Conservation (phyloP, 2,113 vertebrate species). For the Coptodon rendalli region DNA sequence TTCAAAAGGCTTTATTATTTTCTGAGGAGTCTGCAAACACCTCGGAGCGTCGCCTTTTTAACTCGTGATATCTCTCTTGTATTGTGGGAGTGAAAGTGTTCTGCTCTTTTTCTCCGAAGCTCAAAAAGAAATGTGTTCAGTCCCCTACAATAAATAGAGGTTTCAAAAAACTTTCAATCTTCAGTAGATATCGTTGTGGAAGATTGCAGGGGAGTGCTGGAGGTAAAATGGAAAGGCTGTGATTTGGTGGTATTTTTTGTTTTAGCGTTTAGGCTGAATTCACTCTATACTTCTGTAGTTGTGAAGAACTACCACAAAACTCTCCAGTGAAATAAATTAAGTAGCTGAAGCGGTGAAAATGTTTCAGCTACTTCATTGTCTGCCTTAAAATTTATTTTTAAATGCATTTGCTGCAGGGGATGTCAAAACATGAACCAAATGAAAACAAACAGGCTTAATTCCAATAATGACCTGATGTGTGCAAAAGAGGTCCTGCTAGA, state of each 20-base stretch:
- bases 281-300: rapidly evolving
- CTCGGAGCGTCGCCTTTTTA: not conserved
- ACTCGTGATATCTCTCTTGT: not conserved
- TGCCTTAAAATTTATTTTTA: not conserved
- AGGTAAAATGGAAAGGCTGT: not conserved
- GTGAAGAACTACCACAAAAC: not conserved
- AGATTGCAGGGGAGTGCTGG: not conserved
- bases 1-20: not conserved
- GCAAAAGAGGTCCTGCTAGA: not conserved
- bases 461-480: not conserved
- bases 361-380: not conserved
- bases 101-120: not conserved
- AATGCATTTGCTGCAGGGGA: not conserved
- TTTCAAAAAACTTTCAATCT: not conserved
- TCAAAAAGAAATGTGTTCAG: not conserved
- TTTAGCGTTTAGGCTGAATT: not conserved
- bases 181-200: not conserved
- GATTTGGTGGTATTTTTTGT: not conserved
- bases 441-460: not conserved
- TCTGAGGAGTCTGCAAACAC: not conserved
- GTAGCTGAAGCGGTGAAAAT: not conserved
- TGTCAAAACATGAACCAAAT: not conserved
- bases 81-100: not conserved
- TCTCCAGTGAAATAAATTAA: not conserved
- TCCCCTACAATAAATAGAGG: not conserved